Percentiles rank a stretch among this genome's conserved stretches.
Conservation (phyloP, 1,140 invertebrate species). For the Phymorhynchus buccinoides region DNA sequence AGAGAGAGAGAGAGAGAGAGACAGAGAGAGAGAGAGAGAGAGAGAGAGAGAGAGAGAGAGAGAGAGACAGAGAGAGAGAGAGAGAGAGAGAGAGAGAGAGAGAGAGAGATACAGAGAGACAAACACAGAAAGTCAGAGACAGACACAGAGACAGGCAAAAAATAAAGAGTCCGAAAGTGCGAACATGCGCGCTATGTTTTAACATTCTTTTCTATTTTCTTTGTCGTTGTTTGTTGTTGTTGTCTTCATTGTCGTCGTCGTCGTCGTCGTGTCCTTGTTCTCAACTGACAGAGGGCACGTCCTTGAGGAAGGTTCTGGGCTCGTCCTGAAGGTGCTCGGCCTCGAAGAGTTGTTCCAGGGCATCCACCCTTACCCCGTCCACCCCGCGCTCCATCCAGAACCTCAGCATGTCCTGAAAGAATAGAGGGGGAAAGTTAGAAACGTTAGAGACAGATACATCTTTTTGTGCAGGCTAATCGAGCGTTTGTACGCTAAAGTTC, state of each 20-base stretch:
- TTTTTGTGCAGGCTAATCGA: too few species aligned
- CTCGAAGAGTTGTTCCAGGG: slow-evolving; percentile 65
- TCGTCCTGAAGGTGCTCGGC: slow-evolving; percentile 49
- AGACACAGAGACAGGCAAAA: background rate
- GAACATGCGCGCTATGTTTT: too few species aligned
- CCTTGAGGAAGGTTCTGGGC: slow-evolving; percentile 36
- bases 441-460: too few species aligned
- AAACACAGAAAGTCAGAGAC: background rate
- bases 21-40: background rate
- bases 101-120: too few species aligned
- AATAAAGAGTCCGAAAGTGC: too few species aligned
- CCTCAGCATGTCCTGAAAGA: slow-evolving; percentile 57
- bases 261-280: background rate
- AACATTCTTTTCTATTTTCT: background rate
- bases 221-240: too few species aligned
- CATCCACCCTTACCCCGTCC: slow-evolving; percentile 69
- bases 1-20: background rate
- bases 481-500: too few species aligned
- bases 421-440: background rate
- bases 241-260: too few species aligned
- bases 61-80: too few species aligned
- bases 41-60: background rate
- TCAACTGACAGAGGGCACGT: slow-evolving; percentile 43
- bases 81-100: too few species aligned
- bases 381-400: slow-evolving; percentile 71